phyloP scores from a whole-genome alignment of 1,140 invertebrate species.

The Zaprionus kolodkinae region DNA sequence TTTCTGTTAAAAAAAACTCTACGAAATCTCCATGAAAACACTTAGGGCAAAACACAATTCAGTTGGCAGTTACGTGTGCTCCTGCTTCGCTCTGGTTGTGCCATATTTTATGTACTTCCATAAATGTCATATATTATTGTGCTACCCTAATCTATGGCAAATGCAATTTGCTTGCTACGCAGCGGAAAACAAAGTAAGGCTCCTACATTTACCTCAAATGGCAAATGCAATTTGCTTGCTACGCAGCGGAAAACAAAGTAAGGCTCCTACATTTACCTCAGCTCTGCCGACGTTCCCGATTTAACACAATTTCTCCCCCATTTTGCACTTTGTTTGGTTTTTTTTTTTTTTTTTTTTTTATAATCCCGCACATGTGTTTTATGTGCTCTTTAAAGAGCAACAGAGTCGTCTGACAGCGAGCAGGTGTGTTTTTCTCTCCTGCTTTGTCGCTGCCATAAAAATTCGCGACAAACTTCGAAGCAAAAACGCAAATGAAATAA shows the following conservation, averaged over 20 bases:
- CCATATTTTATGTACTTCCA: constrained; percentile 58
- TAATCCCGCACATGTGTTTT: constrained; percentile 77
- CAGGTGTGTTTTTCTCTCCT: background rate
- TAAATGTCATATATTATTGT: constrained; percentile 76
- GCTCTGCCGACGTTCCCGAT: background rate
- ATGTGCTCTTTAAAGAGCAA: constrained; percentile 52
- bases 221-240: constrained; percentile 72
- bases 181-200: constrained; percentile 15
- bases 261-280: constrained; percentile 11
- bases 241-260: constrained; percentile 34
- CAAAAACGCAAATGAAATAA: constrained; percentile 61
- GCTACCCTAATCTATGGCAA: constrained; percentile 68
- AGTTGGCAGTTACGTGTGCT: background rate
- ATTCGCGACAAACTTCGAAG: constrained; percentile 46
- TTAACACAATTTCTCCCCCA: background rate
- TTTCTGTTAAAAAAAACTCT: background rate
- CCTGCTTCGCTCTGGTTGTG: background rate
- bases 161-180: constrained; percentile 68
- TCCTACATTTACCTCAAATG: too few relatives aligned
- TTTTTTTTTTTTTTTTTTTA: constrained; percentile 39
- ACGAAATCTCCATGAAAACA: background rate
- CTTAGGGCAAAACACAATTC: constrained; percentile 1
- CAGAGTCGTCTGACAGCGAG: background rate
- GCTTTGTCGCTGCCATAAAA: constrained; percentile 55
- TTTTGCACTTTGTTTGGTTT: background rate